A percentile compares a stretch with the other conserved stretches of the same genome.
Conservation (phyloP, 2,113 vertebrate species). For the Triplophysa rosa region DNA sequence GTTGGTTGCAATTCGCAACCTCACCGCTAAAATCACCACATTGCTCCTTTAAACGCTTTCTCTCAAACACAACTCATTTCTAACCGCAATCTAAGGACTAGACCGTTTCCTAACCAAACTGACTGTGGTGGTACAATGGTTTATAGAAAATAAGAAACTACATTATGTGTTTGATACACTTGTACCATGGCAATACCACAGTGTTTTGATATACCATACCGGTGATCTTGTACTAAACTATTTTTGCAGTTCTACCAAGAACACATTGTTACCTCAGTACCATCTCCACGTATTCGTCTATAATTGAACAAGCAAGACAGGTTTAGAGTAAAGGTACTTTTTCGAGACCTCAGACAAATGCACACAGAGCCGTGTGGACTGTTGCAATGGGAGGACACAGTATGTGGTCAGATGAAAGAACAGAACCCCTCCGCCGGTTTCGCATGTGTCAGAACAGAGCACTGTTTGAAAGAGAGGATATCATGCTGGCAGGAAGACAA, state of each 20-base stretch:
- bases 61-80: neutral
- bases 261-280: too few species aligned
- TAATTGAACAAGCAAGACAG: neutral
- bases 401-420: constrained; percentile 36
- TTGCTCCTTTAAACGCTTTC: neutral
- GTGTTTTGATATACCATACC: too few species aligned
- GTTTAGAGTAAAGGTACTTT: neutral
- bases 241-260: too few species aligned
- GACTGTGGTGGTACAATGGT: too few species aligned
- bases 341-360: neutral
- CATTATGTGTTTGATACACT: too few species aligned
- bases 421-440: constrained; percentile 6
- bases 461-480: constrained; percentile 30
- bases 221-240: too few species aligned
- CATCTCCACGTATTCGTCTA: neutral
- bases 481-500: constrained; percentile 30
- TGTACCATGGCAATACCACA: too few species aligned
- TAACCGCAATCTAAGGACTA: neutral
- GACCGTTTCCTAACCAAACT: too few species aligned
- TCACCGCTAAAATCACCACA: too few species aligned
- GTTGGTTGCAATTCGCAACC: too few species aligned
- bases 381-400: constrained; percentile 16
- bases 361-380: constrained; percentile 1
- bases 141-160: too few species aligned
- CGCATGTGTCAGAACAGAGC: constrained; percentile 26